These are phyloP conservation scores for Drosophila formosana DNA, from an alignment of 2,888 invertebrate species.

Conservation along the genomic window DNA sequence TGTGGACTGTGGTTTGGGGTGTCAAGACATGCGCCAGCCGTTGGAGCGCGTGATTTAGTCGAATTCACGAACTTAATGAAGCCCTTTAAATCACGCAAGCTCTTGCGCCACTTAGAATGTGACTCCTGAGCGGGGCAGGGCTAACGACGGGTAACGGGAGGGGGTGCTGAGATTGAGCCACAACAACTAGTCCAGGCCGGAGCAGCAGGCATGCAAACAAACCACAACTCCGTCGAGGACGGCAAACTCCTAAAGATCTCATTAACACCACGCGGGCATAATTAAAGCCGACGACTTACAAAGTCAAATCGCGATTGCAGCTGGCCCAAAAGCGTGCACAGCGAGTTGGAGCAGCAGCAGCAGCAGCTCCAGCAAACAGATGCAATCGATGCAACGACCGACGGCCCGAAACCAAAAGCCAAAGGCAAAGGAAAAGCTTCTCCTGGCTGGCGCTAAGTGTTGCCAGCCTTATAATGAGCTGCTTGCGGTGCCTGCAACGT, in stretches of 20 bases:
- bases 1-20: slow-evolving; percentile 36
- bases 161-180: slow-evolving; percentile 62
- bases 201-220: slow-evolving; percentile 30
- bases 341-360: slow-evolving; percentile 22
- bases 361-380: slow-evolving; percentile 46
- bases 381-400: slow-evolving; percentile 69
- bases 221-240: slow-evolving; percentile 8
- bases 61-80: slow-evolving; percentile 86
- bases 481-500: slow-evolving; percentile 13
- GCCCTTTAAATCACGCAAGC: slow-evolving; percentile 85
- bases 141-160: too few species aligned
- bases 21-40: slow-evolving; percentile 78
- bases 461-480: slow-evolving; percentile 69
- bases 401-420: slow-evolving; percentile 17
- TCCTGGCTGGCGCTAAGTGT: slow-evolving; percentile 71
- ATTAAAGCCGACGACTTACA: slow-evolving; percentile 83
- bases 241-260: slow-evolving; percentile 81
- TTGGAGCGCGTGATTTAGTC: slow-evolving; percentile 85
- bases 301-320: slow-evolving; percentile 80
- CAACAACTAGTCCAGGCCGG: slow-evolving; percentile 71
- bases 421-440: slow-evolving; percentile 13
- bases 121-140: slow-evolving; percentile 10
- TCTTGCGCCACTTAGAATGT: slow-evolving; percentile 80
- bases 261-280: slow-evolving; percentile 84
- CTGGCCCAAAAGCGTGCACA: slow-evolving; percentile 62